Percentiles rank a stretch among this genome's conserved stretches.
Evolutionary conservation across 2,797 vertebrate genomes (phyloP).

Genomic region (Neosilurus mollespiculum): DNA sequence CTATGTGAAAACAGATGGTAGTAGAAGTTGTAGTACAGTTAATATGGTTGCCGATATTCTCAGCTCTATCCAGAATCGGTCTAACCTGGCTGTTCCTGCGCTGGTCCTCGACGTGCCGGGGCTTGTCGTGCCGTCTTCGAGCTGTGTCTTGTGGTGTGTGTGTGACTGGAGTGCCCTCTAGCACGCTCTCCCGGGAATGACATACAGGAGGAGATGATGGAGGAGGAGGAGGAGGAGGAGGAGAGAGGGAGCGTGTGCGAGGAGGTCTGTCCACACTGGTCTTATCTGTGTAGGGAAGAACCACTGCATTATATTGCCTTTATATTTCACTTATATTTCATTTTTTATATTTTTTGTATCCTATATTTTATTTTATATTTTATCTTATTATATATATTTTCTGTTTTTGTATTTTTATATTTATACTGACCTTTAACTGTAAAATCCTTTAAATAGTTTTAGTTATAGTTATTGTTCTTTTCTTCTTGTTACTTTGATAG

Average conservation of each 20-base stretch:
- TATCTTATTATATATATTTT: too few species aligned
- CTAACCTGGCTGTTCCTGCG: constrained; percentile 57
- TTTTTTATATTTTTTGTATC: too few species aligned
- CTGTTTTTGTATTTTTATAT: too few species aligned
- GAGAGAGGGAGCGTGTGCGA: constrained; percentile 74
- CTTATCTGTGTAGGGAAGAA: constrained; percentile 59
- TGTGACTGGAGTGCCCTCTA: constrained; percentile 55
- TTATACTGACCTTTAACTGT: too few species aligned
- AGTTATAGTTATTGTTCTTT: too few species aligned
- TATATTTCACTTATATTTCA: too few species aligned
- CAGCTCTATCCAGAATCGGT: background rate
- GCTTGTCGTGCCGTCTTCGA: constrained; percentile 54
- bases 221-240: constrained; percentile 69
- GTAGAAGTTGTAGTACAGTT: too few species aligned
- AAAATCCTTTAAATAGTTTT: too few species aligned
- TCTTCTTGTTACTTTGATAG: too few species aligned
- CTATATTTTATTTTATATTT: too few species aligned
- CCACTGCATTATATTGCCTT: background rate
- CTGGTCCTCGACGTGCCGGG: constrained; percentile 60
- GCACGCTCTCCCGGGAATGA: constrained; percentile 48
- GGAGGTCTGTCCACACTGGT: constrained; percentile 51
- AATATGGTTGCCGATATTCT: background rate
- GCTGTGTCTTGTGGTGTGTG: constrained; percentile 50
- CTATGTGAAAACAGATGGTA: too few species aligned
- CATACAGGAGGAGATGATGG: constrained; percentile 62